phyloP scores from a whole-genome alignment of 2,113 vertebrate genomes.

The Crotalus tigris region DNA sequence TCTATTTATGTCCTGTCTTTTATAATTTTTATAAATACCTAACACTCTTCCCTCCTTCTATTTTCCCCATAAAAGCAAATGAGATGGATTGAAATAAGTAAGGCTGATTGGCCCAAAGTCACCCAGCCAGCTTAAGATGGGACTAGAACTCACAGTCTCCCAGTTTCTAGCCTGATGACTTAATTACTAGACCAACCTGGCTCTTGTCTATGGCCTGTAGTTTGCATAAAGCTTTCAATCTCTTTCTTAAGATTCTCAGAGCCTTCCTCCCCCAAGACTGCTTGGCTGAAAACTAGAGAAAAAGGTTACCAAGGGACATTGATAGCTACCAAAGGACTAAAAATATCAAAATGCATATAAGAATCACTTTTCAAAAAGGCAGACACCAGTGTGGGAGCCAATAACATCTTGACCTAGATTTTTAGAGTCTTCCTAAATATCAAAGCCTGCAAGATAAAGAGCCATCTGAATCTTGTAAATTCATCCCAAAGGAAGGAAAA shows the following conservation, averaged over 20 bases:
- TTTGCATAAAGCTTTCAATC: neutral
- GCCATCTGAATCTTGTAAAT: neutral
- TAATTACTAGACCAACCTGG: neutral
- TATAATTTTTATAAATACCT: too few species aligned
- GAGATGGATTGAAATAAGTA: too few species aligned
- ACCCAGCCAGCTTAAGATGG: too few species aligned
- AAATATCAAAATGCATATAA: neutral
- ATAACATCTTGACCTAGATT: neutral
- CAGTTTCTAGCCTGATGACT: neutral
- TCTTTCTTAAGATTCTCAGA: neutral
- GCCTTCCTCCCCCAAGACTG: neutral
- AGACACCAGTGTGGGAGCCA: neutral
- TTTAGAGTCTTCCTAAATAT: neutral
- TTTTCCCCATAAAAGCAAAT: too few species aligned
- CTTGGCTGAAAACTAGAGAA: neutral
- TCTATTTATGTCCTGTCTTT: too few species aligned
- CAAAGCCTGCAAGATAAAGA: neutral
- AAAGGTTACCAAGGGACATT: neutral
- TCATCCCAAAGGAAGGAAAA: neutral
- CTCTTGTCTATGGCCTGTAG: neutral
- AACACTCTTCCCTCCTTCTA: too few species aligned
- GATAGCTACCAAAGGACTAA: neutral
- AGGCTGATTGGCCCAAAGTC: too few species aligned
- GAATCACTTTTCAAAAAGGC: neutral
- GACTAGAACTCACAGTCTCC: neutral